Evolutionary conservation across 2,113 vertebrate species (phyloP), one percentile per base, ranked within the genome.

Genomic region (Oncorhynchus kisutch): DNA sequence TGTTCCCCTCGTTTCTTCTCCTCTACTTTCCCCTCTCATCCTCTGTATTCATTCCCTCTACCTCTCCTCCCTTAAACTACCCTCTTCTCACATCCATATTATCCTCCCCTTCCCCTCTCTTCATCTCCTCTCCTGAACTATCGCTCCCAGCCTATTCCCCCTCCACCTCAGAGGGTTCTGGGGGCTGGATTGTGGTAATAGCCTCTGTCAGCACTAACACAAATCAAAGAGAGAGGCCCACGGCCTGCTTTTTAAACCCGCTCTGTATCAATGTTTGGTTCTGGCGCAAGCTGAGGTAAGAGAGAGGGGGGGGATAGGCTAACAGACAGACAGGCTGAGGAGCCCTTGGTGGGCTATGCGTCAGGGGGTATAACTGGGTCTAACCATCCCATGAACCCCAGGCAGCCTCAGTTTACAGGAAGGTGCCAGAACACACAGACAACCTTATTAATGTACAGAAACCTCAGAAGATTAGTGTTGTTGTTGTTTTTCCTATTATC

Each of bases 151-250:
- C 49, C 14, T 51, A 51, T 51, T 51, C 49, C 49, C 49, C 11
- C 49, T 51, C 49, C 49, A 16, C 12, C 49, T 14, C 49, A 14
- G 49, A 51, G 49, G 12, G 49, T 16, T 51, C 49, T 51, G 49
- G 16, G 49, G 14, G 49, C 54, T 67, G 27, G 25, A 70, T n/a
- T 67, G 62, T 65, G 72, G 75, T 80, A 82, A 82, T 70, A 78
- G 73, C 48, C 70, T 73, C 80, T 78, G 76, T 85, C 81, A 82
- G 78, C 67, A 72, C 22, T 66, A 68, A 75, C 75, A 81, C 78
- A 74, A 71, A 78, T 79, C 67, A 82, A 75, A 71, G 48, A 9
- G 16, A 60, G 59, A 60, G 64, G 79, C 76, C 83, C 65, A 39
- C 22, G 45, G 81, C 73, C 51, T 59, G 31, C 64, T 78, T 77